These are phyloP conservation scores for Cuculus canorus DNA, from an alignment of 2,797 vertebrate genomes.

Conservation along the genomic window DNA sequence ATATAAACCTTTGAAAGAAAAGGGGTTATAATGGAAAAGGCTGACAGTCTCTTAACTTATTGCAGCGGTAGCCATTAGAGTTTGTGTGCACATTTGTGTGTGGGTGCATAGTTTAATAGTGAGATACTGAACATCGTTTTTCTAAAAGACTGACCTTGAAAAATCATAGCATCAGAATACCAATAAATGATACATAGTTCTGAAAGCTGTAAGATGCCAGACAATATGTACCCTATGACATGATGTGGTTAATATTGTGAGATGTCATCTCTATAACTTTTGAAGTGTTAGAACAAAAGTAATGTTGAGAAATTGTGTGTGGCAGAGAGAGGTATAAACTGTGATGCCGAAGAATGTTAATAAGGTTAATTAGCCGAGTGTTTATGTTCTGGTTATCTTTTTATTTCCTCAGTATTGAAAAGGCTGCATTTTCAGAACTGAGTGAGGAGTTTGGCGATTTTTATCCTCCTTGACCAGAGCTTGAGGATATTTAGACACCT, in stretches of 20 bases:
- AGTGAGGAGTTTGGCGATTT: neutral
- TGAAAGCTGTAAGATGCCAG: slow-evolving; percentile 16
- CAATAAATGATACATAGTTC: neutral
- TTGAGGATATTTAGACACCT: neutral
- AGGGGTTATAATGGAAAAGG: neutral
- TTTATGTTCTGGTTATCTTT: neutral
- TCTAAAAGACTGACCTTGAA: slow-evolving; percentile 26
- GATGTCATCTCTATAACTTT: neutral
- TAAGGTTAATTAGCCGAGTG: neutral
- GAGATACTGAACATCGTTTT: neutral
- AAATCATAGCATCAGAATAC: neutral
- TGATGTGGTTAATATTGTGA: neutral
- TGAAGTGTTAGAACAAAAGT: neutral
- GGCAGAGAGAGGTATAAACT: neutral
- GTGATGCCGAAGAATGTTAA: neutral
- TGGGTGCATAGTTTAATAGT: neutral
- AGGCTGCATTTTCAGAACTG: neutral
- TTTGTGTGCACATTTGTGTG: neutral
- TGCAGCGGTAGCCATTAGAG: neutral
- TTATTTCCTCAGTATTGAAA: neutral
- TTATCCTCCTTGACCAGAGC: neutral
- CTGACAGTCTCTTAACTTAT: neutral
- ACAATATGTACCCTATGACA: neutral
- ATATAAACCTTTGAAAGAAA: neutral
- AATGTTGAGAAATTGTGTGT: neutral